phyloP scores from a whole-genome alignment of 1,140 invertebrate genomes.

The Cotesia glomerata region DNA sequence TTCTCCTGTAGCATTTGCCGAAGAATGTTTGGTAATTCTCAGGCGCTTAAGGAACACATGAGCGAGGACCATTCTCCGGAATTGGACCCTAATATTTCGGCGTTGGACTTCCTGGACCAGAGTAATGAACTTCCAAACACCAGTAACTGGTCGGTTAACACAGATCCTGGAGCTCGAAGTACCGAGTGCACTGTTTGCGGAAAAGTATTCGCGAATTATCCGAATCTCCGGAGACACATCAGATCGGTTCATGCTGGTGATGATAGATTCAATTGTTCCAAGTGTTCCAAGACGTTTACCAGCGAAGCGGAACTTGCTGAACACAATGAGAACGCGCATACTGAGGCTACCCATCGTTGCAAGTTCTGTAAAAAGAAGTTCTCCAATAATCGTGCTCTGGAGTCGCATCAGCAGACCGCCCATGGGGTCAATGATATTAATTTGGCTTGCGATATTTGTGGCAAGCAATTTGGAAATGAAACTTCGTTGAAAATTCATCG shows the following conservation, averaged over 20 bases:
- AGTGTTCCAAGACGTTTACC: constrained; percentile 50
- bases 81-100: constrained; percentile 40
- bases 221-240: constrained; percentile 62
- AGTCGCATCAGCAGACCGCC: constrained; percentile 46
- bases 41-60: constrained; percentile 66
- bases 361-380: constrained; percentile 51
- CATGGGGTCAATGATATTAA: constrained; percentile 44
- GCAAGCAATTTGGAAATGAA: constrained; percentile 64
- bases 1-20: constrained; percentile 69
- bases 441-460: constrained; percentile 67
- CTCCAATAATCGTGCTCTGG: constrained; percentile 46
- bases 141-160: constrained; percentile 32
- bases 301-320: constrained; percentile 39
- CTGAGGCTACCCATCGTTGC: constrained; percentile 34
- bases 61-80: constrained; percentile 51
- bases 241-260: constrained; percentile 64
- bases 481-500: constrained; percentile 66
- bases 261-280: constrained; percentile 60
- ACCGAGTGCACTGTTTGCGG: constrained; percentile 67
- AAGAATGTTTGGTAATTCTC: constrained; percentile 68
- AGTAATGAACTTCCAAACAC: constrained; percentile 42
- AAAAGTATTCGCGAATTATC: constrained; percentile 64
- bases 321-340: constrained; percentile 39
- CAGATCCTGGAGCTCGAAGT: constrained; percentile 42
- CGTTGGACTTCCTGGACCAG: background rate